Percentiles rank a stretch among this genome's conserved stretches.
These are phyloP conservation scores for Pterocles burchelli DNA, from an alignment of 2,113 vertebrate genomes.

Conservation along the genomic window DNA sequence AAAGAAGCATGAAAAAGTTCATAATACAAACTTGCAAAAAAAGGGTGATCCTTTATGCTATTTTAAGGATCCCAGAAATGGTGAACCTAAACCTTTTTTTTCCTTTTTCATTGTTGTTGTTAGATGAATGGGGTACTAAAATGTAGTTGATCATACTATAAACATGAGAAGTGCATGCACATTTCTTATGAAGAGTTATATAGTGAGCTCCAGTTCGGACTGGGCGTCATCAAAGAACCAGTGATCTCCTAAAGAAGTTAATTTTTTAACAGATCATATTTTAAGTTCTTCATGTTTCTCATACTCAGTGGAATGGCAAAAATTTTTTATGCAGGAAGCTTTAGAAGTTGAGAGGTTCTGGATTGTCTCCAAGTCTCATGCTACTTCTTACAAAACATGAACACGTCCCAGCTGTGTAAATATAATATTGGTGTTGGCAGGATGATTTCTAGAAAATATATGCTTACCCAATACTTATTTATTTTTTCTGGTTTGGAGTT, in stretches of 20 bases:
- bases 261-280: neutral
- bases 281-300: conserved; percentile 19
- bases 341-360: conserved; percentile 46
- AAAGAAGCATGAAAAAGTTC: neutral
- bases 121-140: neutral
- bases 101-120: accelerated
- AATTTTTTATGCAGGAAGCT: conserved; percentile 45
- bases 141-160: neutral
- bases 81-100: neutral
- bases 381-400: conserved; percentile 42
- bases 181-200: neutral
- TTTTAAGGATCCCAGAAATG: neutral
- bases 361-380: conserved; percentile 45
- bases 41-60: neutral
- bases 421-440: conserved; percentile 24
- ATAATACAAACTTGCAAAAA: neutral
- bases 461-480: neutral
- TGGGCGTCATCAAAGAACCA: neutral
- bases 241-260: neutral
- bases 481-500: neutral
- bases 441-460: conserved; percentile 26
- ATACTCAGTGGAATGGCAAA: conserved; percentile 40
- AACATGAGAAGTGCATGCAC: neutral
- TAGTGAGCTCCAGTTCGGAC: neutral
- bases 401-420: conserved; percentile 58